Conservation (phyloP, 2,113 vertebrate genomes). For the Perccottus glenii region DNA sequence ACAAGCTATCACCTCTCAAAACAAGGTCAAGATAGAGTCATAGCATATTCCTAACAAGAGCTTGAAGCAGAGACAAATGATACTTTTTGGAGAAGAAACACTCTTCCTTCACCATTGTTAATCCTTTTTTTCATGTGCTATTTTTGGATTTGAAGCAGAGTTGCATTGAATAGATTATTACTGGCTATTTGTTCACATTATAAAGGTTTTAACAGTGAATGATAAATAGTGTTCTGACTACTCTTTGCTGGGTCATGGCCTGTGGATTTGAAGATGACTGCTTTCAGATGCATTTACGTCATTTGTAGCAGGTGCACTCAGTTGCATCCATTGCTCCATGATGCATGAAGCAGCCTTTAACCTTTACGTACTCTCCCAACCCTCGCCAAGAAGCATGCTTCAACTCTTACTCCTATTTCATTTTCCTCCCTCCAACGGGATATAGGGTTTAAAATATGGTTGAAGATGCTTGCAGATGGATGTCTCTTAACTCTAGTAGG, state of each 20-base stretch:
- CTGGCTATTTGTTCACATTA: background rate
- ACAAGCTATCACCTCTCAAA: background rate
- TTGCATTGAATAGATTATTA: too few relatives aligned
- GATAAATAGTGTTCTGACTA: background rate
- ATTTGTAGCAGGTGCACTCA: slow-evolving; percentile 9
- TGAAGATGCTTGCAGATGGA: too few relatives aligned
- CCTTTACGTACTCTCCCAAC: background rate
- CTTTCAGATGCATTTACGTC: slow-evolving; percentile 1
- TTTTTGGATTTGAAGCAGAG: too few relatives aligned
- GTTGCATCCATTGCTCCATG: background rate
- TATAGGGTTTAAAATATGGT: too few relatives aligned
- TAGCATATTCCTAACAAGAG: background rate
- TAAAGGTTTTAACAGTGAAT: background rate
- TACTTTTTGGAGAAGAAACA: background rate
- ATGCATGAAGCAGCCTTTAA: slow-evolving; percentile 17
- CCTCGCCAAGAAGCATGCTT: background rate
- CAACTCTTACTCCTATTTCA: background rate
- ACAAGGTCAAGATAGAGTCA: background rate
- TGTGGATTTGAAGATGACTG: background rate
- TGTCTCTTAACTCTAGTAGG: too few relatives aligned
- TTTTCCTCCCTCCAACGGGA: slow-evolving; percentile 8
- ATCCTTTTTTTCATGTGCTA: too few relatives aligned
- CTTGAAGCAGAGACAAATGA: too few relatives aligned
- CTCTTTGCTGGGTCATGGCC: background rate
- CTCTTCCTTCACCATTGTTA: background rate